A percentile compares a stretch with the other conserved stretches of the same genome.
Evolutionary conservation across 30 jellyfish, hydroid and myxozoan species (phyloP).

Genomic region (Hydractinia echinata): DNA sequence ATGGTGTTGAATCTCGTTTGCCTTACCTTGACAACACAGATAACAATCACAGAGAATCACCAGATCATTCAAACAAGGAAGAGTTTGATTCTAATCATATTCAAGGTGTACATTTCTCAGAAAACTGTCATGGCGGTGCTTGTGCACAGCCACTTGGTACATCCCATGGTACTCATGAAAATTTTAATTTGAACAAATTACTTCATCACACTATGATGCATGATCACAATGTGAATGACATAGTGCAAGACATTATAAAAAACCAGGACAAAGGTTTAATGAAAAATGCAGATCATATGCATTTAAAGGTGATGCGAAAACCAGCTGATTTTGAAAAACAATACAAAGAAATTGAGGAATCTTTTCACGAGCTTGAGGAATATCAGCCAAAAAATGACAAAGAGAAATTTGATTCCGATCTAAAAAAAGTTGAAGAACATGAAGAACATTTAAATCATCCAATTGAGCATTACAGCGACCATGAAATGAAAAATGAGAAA

Average conservation of each 20-base stretch:
- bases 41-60: too few species aligned
- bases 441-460: background rate
- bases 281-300: background rate
- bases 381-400: slow-evolving; percentile 3
- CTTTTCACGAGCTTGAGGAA: background rate
- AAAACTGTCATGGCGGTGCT: slow-evolving; percentile 5
- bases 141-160: slow-evolving; percentile 8
- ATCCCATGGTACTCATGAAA: background rate
- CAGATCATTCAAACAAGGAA: too few species aligned
- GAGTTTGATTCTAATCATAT: background rate
- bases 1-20: too few species aligned
- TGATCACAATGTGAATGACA: background rate
- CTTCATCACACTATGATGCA: slow-evolving; percentile 1
- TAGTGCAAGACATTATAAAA: background rate
- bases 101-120: slow-evolving; percentile 6
- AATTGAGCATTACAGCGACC: background rate
- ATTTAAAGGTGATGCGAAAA: slow-evolving; percentile 1
- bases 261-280: background rate
- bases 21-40: too few species aligned
- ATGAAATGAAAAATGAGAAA: background rate
- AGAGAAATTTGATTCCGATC: background rate
- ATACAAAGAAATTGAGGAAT: background rate
- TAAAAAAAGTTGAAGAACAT: slow-evolving; percentile 1
- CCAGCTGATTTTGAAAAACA: background rate
- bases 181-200: background rate